Base-by-base conservation (phyloP, 2,888 invertebrate species). In the Nomada hirtipes region DNA sequence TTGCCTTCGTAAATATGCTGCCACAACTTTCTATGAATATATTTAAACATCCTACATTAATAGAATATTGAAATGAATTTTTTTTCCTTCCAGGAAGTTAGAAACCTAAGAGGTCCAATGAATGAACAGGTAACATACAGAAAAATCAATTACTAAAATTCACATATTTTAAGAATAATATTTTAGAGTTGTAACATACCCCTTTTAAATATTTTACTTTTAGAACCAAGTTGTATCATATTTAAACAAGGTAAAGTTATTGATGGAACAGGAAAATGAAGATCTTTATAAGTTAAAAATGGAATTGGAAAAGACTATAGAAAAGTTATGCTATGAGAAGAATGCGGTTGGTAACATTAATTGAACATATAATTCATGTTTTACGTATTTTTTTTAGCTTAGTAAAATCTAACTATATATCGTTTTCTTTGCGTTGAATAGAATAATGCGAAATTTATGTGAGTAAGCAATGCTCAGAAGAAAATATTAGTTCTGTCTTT, bases 191-290 rank as follows among this genome's bases (percentile, higher is more conserved):
- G 0, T 20, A 20, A 53, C 4, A 47, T 74, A 50, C 3, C 7
- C 29, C n/a, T 53, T 57, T 47, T 70, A 47, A 69, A 63, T 61
- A 61, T 70, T 47, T 23, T 15, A 36, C 20, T 89, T 89, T 59
- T 61, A 91, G 90, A 83, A 86, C 70, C 79, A 90, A 76, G 60
- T 90, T 69, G 53, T 87, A 69, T 79, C 79, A 47, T 89, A 86
- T 63, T 82, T 92, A 36, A 85, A 73, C 23, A 90, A 88, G 64
- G 88, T 90, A 52, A 89, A 89, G 74, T 74, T 84, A 44, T 86
- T 89, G 44, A 87, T 89, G 87, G 90, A 90, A 78, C 89, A 88
- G 63, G 90, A 91, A 61, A 88, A 87, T 52, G 86, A 90, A 63
- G 85, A 79, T 55, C 84, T 93, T 68, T 67, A 50, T 15, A 84